phyloP scores from a whole-genome alignment of 2,888 invertebrate species.

The Pterobdella sp. region DNA sequence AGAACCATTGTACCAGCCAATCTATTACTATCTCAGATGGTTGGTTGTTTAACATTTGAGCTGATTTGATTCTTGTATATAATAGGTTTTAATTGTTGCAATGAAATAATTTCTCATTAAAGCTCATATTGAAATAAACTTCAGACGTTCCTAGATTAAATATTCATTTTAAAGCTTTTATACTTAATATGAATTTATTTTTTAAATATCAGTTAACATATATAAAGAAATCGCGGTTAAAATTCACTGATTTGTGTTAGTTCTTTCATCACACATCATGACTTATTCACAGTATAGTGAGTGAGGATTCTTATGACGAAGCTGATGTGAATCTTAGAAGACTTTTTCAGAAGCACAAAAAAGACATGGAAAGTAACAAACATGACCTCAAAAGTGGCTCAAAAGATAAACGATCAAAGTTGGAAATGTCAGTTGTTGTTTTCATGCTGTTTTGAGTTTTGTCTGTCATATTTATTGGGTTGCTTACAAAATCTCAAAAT shows the following conservation, averaged over 20 bases:
- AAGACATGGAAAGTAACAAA: slow-evolving; percentile 42
- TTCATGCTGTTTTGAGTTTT: no score
- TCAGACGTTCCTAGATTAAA: no score
- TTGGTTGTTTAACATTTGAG: no score
- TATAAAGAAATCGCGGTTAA: no score
- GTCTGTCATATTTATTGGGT: no score
- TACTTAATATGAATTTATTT: neutral
- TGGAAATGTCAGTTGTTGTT: neutral
- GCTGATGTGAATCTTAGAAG: slow-evolving; percentile 77
- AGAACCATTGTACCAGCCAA: neutral
- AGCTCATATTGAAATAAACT: no score
- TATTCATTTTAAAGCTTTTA: no score
- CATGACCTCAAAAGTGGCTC: slow-evolving; percentile 37
- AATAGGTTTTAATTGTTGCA: no score
- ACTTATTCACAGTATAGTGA: slow-evolving; percentile 54
- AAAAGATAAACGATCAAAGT: slow-evolving; percentile 30
- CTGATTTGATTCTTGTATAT: no score
- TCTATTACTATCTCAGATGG: slow-evolving; percentile 1
- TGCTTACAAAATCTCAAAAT: no score
- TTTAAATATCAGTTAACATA: neutral
- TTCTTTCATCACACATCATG: neutral
- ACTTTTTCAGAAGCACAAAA: slow-evolving; percentile 55
- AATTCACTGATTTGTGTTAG: no score
- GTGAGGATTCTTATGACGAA: slow-evolving; percentile 74
- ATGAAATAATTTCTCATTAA: no score